A percentile compares a stretch with the other conserved stretches of the same genome.
Conservation (phyloP, 1,140 invertebrate genomes). For the Penaeus chinensis region DNA sequence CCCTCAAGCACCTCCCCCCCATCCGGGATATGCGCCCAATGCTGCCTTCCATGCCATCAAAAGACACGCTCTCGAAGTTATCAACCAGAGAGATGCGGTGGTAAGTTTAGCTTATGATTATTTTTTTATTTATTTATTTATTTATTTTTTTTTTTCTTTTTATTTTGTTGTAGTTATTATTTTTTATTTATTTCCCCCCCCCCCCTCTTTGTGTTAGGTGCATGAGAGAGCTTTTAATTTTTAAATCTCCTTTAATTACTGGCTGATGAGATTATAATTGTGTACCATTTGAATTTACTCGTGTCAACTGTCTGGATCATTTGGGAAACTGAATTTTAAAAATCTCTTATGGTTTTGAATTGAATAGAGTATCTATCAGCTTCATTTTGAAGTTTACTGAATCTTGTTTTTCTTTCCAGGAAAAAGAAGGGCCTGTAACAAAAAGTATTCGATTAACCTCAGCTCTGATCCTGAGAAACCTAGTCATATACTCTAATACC, state of each 20-base stretch:
- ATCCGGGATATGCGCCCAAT: constrained; percentile 77
- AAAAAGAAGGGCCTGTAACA: constrained; percentile 97
- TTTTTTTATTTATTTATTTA: neutral
- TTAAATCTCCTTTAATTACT: too few species aligned
- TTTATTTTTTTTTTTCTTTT: neutral
- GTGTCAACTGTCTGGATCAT: neutral
- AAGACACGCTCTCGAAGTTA: constrained; percentile 89
- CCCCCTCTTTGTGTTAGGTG: neutral
- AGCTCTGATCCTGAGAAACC: constrained; percentile 94
- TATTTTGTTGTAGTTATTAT: neutral
- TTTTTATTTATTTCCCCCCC: neutral
- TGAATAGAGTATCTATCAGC: too few species aligned
- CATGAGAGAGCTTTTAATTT: too few species aligned
- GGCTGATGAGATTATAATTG: neutral
- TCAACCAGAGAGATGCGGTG: constrained; percentile 89
- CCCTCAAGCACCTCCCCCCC: constrained; percentile 70
- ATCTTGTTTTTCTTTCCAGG: constrained; percentile 78
- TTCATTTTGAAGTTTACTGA: neutral
- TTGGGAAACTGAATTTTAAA: too few species aligned
- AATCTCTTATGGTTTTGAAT: too few species aligned
- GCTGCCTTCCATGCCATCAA: constrained; percentile 95
- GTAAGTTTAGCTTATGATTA: constrained; percentile 71
- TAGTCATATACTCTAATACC: constrained; percentile 91
- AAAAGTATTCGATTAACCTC: constrained; percentile 98
- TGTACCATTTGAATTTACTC: neutral